phyloP scores from a whole-genome alignment of 2,888 invertebrate species.

The Chloromyia formosa region DNA sequence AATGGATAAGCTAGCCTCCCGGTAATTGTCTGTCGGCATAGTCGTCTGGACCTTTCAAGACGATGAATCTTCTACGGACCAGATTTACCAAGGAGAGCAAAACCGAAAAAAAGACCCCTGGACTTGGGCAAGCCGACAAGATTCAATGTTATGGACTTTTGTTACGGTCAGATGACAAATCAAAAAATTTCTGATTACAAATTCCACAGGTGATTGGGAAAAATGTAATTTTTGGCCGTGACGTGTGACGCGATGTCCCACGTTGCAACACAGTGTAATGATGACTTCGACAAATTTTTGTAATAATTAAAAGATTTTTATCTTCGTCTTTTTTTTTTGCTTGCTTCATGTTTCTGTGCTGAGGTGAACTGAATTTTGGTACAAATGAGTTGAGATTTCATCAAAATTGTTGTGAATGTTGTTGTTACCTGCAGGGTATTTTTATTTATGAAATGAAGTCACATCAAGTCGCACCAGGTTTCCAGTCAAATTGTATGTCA shows the following conservation, averaged over 20 bases:
- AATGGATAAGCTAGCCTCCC: too few relatives aligned
- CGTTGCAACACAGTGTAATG: neutral
- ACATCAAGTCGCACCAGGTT: too few relatives aligned
- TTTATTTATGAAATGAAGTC: too few relatives aligned
- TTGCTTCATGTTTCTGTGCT: too few relatives aligned
- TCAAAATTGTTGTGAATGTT: too few relatives aligned
- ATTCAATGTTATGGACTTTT: conserved; percentile 27
- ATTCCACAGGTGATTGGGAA: conserved; percentile 30
- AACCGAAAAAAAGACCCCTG: too few relatives aligned
- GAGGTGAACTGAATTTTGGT: too few relatives aligned
- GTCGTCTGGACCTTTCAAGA: conserved; percentile 3
- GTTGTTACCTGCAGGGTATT: too few relatives aligned
- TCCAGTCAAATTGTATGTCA: too few relatives aligned
- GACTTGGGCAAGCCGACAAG: neutral
- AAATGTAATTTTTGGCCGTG: conserved; percentile 5
- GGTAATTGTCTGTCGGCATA: too few relatives aligned
- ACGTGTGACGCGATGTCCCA: conserved; percentile 14
- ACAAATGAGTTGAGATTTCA: too few relatives aligned
- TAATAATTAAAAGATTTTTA: conserved; percentile 9
- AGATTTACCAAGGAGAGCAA: too few relatives aligned
- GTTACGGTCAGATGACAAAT: conserved; percentile 34
- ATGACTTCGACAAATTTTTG: neutral
- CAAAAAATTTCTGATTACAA: conserved; percentile 11
- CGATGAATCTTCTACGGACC: neutral
- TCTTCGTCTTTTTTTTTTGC: neutral